phyloP scores from a whole-genome alignment of 2,113 vertebrate genomes.

The Gopherus flavomarginatus region DNA sequence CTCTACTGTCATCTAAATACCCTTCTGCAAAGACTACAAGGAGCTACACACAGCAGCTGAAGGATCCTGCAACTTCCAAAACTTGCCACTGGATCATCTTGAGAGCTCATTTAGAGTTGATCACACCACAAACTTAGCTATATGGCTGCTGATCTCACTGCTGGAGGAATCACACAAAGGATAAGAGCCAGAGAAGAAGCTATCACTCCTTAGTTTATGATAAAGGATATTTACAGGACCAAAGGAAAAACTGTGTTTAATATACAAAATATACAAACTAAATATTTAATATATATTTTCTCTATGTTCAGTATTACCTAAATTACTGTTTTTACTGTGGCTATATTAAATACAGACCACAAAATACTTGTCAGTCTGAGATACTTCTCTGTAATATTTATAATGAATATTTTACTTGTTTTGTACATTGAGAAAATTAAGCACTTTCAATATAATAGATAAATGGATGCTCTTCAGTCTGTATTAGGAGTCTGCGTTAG shows the following conservation, averaged over 20 bases:
- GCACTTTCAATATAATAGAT: background rate
- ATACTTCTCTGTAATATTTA: background rate
- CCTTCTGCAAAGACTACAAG: background rate
- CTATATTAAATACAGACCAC: background rate
- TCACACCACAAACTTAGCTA: background rate
- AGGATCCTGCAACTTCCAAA: background rate
- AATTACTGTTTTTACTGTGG: background rate
- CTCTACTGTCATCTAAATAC: background rate
- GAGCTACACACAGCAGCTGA: background rate
- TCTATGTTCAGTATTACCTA: background rate
- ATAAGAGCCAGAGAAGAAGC: background rate
- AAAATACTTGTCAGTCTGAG: background rate
- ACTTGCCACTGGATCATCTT: background rate
- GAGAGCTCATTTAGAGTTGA: background rate
- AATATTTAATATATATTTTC: background rate
- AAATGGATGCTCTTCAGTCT: background rate
- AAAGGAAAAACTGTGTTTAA: background rate
- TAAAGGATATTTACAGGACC: background rate
- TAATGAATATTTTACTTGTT: background rate
- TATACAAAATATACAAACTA: background rate
- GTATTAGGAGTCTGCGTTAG: background rate
- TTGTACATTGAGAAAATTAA: background rate
- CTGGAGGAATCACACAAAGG: background rate
- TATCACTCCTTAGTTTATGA: background rate
- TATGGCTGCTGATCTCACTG: background rate